phyloP scores from a whole-genome alignment of 2,888 invertebrate species.

The Tolmerus cingulatus region DNA sequence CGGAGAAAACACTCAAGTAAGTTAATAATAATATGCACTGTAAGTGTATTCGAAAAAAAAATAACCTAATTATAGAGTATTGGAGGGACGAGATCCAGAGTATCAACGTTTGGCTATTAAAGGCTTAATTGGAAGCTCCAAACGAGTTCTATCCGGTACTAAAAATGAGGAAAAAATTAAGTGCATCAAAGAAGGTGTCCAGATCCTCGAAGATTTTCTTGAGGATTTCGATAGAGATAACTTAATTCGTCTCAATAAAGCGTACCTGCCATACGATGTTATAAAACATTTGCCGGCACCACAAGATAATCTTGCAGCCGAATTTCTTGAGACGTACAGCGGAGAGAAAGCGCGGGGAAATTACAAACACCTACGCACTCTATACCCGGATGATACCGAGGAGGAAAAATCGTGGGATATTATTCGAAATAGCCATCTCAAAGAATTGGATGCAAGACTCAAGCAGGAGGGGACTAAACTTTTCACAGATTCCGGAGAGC shows the following conservation, averaged over 20 bases:
- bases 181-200: slow-evolving; percentile 77
- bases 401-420: slow-evolving; percentile 77
- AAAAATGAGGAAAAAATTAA: slow-evolving; percentile 78
- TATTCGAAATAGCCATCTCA: slow-evolving; percentile 71
- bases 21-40: slow-evolving; percentile 36
- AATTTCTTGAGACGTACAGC: slow-evolving; percentile 73
- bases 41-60: neutral
- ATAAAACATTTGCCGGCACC: slow-evolving; percentile 69
- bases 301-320: slow-evolving; percentile 64
- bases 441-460: slow-evolving; percentile 67
- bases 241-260: slow-evolving; percentile 73
- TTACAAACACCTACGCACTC: slow-evolving; percentile 76
- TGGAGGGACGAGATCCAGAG: slow-evolving; percentile 78
- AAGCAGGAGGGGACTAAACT: slow-evolving; percentile 71
- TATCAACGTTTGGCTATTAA: slow-evolving; percentile 78
- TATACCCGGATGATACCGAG: slow-evolving; percentile 66
- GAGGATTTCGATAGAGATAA: slow-evolving; percentile 76
- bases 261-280: slow-evolving; percentile 71
- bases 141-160: slow-evolving; percentile 76
- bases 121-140: slow-evolving; percentile 75
- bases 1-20: slow-evolving; percentile 71
- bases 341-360: slow-evolving; percentile 68
- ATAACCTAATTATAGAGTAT: slow-evolving; percentile 59
- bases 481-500: slow-evolving; percentile 72
- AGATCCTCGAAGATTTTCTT: slow-evolving; percentile 75